A percentile compares a stretch with the other conserved stretches of the same genome.
Evolutionary conservation across 2,888 invertebrate species (phyloP).

Genomic region (Galeruca laticollis): DNA sequence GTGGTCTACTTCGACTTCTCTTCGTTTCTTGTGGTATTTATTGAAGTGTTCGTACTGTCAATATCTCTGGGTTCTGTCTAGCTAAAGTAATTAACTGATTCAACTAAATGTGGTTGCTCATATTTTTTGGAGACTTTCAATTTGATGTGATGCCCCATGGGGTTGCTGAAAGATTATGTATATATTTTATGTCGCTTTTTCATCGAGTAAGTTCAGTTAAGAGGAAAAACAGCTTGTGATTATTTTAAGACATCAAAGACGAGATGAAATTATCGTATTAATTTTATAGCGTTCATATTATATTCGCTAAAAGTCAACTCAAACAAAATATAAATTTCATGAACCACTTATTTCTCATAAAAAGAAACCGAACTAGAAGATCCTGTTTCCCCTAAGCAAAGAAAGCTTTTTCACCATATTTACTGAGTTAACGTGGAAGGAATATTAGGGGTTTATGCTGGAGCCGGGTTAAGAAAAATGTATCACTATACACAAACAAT

Average conservation of each 20-base stretch:
- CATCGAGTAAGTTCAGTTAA: no score
- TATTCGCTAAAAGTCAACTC: neutral
- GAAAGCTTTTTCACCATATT: conserved; percentile 19
- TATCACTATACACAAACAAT: no score
- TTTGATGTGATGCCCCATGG: no score
- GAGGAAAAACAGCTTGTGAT: neutral
- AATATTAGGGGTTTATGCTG: neutral
- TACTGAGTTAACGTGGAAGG: conserved; percentile 11
- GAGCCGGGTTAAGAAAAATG: neutral
- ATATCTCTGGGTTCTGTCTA: no score
- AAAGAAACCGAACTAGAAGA: neutral
- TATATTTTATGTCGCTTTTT: no score
- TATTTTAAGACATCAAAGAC: neutral
- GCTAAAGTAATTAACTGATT: no score
- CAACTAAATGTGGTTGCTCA: no score
- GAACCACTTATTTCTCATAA: conserved; percentile 6
- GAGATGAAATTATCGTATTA: neutral
- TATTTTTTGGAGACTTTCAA: no score
- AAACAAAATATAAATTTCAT: conserved; percentile 15
- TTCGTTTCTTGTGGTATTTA: no score
- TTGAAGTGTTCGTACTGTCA: no score
- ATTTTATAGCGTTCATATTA: neutral
- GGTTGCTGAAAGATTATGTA: no score
- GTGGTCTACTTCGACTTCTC: no score
- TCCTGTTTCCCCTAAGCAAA: conserved; percentile 2